Percentiles rank a stretch among this genome's conserved stretches.
Conservation (phyloP, 2,888 invertebrate species). For the Pasiphila rectangulata region DNA sequence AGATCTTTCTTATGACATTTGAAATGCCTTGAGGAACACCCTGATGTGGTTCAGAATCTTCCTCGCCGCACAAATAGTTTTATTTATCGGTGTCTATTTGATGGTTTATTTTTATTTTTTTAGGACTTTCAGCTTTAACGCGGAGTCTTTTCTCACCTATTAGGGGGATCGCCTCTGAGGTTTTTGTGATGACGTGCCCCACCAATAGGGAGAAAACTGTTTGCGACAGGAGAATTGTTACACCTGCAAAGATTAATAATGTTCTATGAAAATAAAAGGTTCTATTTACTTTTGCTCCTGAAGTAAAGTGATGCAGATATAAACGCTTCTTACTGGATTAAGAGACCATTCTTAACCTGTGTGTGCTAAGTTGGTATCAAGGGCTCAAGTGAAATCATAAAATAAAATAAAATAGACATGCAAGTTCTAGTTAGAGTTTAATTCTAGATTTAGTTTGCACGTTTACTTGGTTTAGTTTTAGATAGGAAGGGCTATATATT, state of each 20-base stretch:
- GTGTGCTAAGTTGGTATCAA: constrained; percentile 75
- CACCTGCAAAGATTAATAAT: constrained; percentile 92
- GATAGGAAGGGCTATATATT: constrained; percentile 37
- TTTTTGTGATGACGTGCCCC: constrained; percentile 99
- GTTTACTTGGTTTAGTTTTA: constrained; percentile 35
- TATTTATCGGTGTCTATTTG: constrained; percentile 47
- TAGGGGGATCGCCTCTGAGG: constrained; percentile 99
- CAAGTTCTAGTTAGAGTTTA: constrained; percentile 61
- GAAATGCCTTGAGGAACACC: constrained; percentile 67
- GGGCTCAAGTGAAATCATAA: constrained; percentile 76
- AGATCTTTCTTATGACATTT: constrained; percentile 60
- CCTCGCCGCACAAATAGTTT: constrained; percentile 55
- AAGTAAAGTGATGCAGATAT: constrained; percentile 39
- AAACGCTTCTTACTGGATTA: constrained; percentile 38
- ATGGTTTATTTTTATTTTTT: constrained; percentile 39
- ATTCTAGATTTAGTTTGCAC: constrained; percentile 39
- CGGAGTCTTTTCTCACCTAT: constrained; percentile 87
- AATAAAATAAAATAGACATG: constrained; percentile 71
- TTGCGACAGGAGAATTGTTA: constrained; percentile 99
- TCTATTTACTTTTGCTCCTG: constrained; percentile 47
- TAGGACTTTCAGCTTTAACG: constrained; percentile 44
- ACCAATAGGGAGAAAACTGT: constrained; percentile 99
- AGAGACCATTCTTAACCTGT: constrained; percentile 56
- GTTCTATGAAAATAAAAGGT: constrained; percentile 62
- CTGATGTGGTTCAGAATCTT: constrained; percentile 55